Conservation (phyloP, 2,113 vertebrate genomes). For the Microtus oregoni region DNA sequence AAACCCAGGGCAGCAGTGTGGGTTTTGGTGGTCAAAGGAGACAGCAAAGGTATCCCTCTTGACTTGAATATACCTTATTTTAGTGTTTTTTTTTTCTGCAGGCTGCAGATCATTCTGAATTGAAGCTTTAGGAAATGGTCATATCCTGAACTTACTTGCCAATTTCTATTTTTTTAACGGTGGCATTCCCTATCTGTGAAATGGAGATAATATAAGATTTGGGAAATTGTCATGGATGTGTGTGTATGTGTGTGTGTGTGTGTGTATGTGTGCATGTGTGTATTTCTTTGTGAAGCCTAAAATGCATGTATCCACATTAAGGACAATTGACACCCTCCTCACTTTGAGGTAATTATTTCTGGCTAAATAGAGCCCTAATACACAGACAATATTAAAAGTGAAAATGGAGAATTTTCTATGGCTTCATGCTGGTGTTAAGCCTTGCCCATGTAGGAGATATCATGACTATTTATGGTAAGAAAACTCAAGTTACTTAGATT, state of each 20-base stretch:
- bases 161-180: not conserved
- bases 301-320: not conserved
- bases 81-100: not conserved
- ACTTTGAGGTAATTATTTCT: conserved; percentile 1
- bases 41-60: not conserved
- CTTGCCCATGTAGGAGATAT: not conserved
- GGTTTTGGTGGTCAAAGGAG: not conserved
- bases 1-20: not conserved
- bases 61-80: not conserved
- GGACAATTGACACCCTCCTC: not conserved
- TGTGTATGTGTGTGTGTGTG: not conserved
- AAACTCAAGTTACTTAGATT: not conserved
- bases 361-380: not conserved
- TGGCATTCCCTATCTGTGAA: not conserved
- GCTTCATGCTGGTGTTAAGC: not conserved
- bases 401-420: not conserved
- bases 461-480: not conserved
- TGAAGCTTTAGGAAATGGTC: conserved; percentile 9
- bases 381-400: not conserved
- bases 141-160: not conserved
- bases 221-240: not conserved
- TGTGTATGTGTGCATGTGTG: accelerated
- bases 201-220: not conserved
- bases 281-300: not conserved
- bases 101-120: not conserved